Base-by-base conservation (phyloP, 2,113 vertebrate species). In the Phycodurus eques region DNA sequence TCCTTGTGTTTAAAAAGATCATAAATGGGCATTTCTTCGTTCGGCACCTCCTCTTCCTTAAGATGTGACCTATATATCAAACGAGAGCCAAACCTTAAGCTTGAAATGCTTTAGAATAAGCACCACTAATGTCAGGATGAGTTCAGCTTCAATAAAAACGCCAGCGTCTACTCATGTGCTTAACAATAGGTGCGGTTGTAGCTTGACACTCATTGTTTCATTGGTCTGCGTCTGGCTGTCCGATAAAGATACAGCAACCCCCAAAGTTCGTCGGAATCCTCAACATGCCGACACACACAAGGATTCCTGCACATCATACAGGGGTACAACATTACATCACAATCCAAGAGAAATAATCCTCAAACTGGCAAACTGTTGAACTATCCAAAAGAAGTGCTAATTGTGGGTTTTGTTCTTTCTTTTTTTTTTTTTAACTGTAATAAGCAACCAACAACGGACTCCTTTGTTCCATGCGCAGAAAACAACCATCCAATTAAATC, bases 181-280 rank as follows among this genome's bases (percentile, higher is more conserved):
- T 27, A 71, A 88, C 85, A 90, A 90, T 88, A 75, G 84, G 65
- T 71, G 77, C 85, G 72, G 79, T 88, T 85, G 78, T 85, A 71
- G 72, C 70, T 77, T 49, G 78, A 71, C 78, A 79, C 83, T 83
- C 74, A 76, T 88, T 86, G 82, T 88, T 63, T 73, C 70, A 56
- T 75, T 44, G 46, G 15, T 61, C 70, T 71, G 75, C 70, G 77
- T 63, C 70, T 71, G 74, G 69, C 71, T 77, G 79, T 65, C 47
- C 15, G 49, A 53, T 20, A 7, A 17, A 53, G 7, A 2, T 8
- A 20, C 20, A 56, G 53, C 53, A 56, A 56, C 60, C 66, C 66
- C 39, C 8, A 42, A 74, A 71, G 14, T 56, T 22, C 10, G 71
- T 74, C 76, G 70, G 81, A 83, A 87, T 85, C 88, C 75, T 73